Evolutionary conservation across 2,888 invertebrate species (phyloP), one percentile per base, ranked within the genome.

Genomic region (Pandemis heparana): DNA sequence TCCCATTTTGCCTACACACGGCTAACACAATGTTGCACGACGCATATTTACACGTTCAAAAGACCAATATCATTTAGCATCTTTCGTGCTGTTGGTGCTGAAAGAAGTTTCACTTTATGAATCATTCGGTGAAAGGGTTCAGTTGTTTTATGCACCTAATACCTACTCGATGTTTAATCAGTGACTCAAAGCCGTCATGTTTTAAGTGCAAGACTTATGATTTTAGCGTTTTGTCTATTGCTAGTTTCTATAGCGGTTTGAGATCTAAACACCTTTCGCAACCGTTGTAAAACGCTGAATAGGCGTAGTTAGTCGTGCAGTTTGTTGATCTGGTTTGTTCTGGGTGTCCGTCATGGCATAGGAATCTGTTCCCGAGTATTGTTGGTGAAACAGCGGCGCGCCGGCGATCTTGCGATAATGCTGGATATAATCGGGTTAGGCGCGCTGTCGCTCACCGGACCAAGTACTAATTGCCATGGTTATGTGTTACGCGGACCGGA

Each of bases 381-480:
- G 87, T 90, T 87, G 81, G 83, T 79, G 79, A 78, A 78, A 78
- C 78, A 77, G 82, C 82, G 79, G 81, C 78, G 76, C 76, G 81
- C 76, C 76, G 81, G 85, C 81, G 87, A 87, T 91, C 84, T 88
- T 81, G 84, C 85, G 90, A 90, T 91, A 90, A 87, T 87, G 85
- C 87, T 84, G 83, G 84, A 82, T 85, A 86, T 92, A 92, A 93
- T 91, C 90, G 87, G 86, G 87, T 93, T 91, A 90, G 88, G 86
- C 86, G 89, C 89, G 90, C 90, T 89, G 91, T 92, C 91, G 89
- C 88, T 93, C 91, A 92, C 85, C 78, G 84, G 85, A 83, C 88
- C 88, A 88, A 88, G 88, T 88, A 87, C 90, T 92, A 92, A 93
- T 92, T 92, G 91, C 89, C 83, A 84, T 84, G 87, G 86, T 84